Evolutionary conservation across 2,888 invertebrate species (phyloP).

Genomic region (Resseliella maxima): DNA sequence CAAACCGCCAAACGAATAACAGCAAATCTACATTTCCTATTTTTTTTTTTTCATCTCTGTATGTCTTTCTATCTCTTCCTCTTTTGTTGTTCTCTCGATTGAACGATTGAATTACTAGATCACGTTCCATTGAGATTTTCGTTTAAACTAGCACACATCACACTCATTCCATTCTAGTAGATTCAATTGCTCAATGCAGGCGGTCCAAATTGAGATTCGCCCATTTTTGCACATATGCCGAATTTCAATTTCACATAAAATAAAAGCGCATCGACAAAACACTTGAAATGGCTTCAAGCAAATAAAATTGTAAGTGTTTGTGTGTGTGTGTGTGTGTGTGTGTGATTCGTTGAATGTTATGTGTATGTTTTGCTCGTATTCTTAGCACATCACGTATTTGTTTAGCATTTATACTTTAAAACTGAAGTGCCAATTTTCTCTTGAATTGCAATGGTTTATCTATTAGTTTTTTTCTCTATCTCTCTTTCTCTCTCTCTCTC

Average conservation of each 20-base stretch:
- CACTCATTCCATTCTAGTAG: background rate
- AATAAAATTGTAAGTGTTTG: background rate
- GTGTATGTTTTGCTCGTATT: background rate
- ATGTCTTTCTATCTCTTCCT: too few relatives aligned
- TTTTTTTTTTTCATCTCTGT: too few relatives aligned
- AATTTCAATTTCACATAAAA: constrained; percentile 6
- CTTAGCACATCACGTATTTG: constrained; percentile 19
- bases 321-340: background rate
- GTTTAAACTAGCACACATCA: background rate
- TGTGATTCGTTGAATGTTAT: background rate
- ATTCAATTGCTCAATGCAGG: background rate
- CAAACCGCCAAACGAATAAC: background rate
- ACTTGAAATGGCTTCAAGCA: background rate
- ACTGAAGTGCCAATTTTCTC: constrained; percentile 32
- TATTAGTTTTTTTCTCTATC: background rate
- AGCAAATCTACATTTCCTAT: background rate
- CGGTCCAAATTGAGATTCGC: background rate
- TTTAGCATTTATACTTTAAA: background rate
- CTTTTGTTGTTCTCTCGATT: too few relatives aligned
- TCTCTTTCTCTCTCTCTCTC: background rate
- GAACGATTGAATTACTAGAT: constrained; percentile 47
- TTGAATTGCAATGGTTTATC: constrained; percentile 12
- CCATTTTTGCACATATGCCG: constrained; percentile 17
- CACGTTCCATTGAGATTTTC: constrained; percentile 51
- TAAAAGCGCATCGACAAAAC: constrained; percentile 20